Evolutionary conservation across 1,140 invertebrate genomes (phyloP).

Genomic region (Hycleus cichorii): DNA sequence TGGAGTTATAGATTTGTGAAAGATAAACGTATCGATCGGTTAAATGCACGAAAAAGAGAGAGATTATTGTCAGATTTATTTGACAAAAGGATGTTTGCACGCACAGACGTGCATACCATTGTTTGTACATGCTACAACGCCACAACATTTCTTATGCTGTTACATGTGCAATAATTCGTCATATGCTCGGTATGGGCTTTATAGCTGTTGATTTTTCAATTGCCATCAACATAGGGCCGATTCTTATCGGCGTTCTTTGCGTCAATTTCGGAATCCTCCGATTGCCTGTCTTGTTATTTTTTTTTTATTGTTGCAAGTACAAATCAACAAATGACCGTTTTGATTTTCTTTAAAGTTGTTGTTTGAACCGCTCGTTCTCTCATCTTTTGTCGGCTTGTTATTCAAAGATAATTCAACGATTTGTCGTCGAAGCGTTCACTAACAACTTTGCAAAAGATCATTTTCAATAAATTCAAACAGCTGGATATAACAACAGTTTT

Average conservation of each 20-base stretch:
- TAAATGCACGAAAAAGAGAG: background rate
- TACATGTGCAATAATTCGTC: slow-evolving; percentile 54
- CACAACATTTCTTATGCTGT: slow-evolving; percentile 82
- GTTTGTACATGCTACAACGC: slow-evolving; percentile 41
- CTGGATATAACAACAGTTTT: background rate
- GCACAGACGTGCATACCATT: slow-evolving; percentile 47
- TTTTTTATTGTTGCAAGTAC: background rate
- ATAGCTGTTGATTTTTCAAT: no score
- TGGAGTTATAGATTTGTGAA: background rate
- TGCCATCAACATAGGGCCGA: slow-evolving; percentile 75
- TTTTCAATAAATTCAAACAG: slow-evolving; percentile 14
- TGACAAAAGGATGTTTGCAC: slow-evolving; percentile 5
- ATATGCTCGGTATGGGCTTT: no score
- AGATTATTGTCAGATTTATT: slow-evolving; percentile 6
- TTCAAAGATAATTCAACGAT: slow-evolving; percentile 17
- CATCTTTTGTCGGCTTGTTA: slow-evolving; percentile 18
- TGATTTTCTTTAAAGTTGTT: background rate
- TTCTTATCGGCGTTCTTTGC: slow-evolving; percentile 54
- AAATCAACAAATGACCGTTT: background rate
- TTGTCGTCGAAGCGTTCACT: slow-evolving; percentile 18
- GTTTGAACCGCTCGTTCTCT: no score
- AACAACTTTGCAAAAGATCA: slow-evolving; percentile 13
- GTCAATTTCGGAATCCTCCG: slow-evolving; percentile 63
- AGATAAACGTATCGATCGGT: no score
- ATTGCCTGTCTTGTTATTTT: background rate